phyloP scores from a whole-genome alignment of 2,113 vertebrate genomes.

The Sphyrna mokarran region DNA sequence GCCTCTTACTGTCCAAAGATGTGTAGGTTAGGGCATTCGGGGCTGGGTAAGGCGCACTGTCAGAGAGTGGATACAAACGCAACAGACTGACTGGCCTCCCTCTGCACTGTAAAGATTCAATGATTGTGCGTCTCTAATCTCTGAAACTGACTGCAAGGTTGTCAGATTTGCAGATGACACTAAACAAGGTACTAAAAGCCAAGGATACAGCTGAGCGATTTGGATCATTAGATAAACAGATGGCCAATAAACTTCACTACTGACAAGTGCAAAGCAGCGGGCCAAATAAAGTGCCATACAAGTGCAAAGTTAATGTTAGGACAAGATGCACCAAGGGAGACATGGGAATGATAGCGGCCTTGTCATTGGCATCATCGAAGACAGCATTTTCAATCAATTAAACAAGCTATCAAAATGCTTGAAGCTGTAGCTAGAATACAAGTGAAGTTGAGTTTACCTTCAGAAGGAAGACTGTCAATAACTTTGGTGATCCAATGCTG shows the following conservation, averaged over 20 bases:
- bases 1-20: too few relatives aligned
- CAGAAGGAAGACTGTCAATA: neutral
- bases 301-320: neutral
- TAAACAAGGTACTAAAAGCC: neutral
- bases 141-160: neutral
- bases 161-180: neutral
- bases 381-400: neutral
- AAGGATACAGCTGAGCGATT: neutral
- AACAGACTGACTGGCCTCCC: too few relatives aligned
- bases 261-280: neutral
- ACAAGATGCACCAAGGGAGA: neutral
- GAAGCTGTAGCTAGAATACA: neutral
- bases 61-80: too few relatives aligned
- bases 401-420: neutral
- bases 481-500: neutral
- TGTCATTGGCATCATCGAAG: neutral
- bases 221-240: slow-evolving; percentile 18
- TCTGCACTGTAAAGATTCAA: too few relatives aligned
- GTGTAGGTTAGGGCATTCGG: too few relatives aligned
- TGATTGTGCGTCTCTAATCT: neutral
- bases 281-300: neutral
- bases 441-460: neutral
- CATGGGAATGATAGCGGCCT: neutral
- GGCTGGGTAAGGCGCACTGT: too few relatives aligned
- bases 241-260: neutral